phyloP scores from a whole-genome alignment of 2,113 vertebrate genomes.

The Neopipo cinnamomea region DNA sequence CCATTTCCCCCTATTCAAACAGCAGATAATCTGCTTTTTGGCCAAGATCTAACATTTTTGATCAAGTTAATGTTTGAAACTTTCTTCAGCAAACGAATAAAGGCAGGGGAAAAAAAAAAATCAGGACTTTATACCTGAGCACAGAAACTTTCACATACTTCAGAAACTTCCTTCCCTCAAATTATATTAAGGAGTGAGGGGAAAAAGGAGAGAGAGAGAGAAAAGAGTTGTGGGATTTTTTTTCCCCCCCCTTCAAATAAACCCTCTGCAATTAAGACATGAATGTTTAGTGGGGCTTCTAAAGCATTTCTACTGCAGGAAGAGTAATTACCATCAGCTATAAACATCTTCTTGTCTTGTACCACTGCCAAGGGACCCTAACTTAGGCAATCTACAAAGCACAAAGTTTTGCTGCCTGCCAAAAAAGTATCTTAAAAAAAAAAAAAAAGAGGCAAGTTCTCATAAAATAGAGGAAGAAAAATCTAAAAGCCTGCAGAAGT shows the following conservation, averaged over 20 bases:
- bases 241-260: slow-evolving; percentile 15
- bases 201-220: not conserved
- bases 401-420: slow-evolving; percentile 25
- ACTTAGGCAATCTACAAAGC: slow-evolving; percentile 53
- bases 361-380: slow-evolving; percentile 52
- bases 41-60: not conserved
- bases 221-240: not conserved
- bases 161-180: slow-evolving; percentile 6
- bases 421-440: not conserved
- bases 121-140: not conserved
- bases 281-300: slow-evolving; percentile 54
- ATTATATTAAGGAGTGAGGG: not conserved
- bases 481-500: not conserved
- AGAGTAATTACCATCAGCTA: slow-evolving; percentile 61
- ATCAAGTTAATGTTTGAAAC: not conserved
- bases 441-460: not conserved
- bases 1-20: not conserved
- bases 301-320: slow-evolving; percentile 53
- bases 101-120: not conserved
- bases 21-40: not conserved
- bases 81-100: not conserved
- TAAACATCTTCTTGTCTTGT: slow-evolving; percentile 57
- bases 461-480: not conserved
- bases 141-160: not conserved
- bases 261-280: slow-evolving; percentile 51